Base-by-base conservation (phyloP, 1,140 invertebrate genomes). In the Sesamia nonagrioides region DNA sequence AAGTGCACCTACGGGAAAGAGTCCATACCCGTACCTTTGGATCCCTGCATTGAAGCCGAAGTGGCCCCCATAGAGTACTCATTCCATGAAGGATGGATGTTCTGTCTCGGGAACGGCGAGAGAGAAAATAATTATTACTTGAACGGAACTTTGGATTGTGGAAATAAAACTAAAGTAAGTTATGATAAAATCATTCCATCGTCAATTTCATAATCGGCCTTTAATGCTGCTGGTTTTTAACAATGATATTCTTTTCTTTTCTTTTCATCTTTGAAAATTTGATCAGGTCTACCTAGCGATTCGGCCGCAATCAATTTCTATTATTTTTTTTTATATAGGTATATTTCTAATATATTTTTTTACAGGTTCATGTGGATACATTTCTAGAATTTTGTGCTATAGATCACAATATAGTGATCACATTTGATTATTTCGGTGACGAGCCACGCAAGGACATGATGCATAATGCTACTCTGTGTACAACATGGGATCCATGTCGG, bases 1-100 rank as follows among this genome's bases (percentile, higher is more conserved):
- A 94, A 91, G 85, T 94, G 93, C 73, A 94, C 93, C 1, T 92
- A 83, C 63, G 88, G 88, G 0, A 89, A 90, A 61, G 63, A 82
- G 45, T 92, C 93, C 0, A 87, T 87, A 9, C 86, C 85, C 27
- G 82, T 94, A n/a, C 54, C 88, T 0, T 83, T 94, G 0, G 93
- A 94, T 76, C 93, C 93, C 27, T 94, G 93, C 63, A 92, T 94
- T 40, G 93, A 94, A 82, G 91, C 90, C 17, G 93, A 94, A 82
- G 86, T 91, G 6, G 91, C 93, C 0, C 92, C 93, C 0, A 94
- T 93, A 72, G 93, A 95, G 66, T 95, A 94, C 56, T 95, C 93
- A 0, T 95, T 91, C 61, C 84, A 91, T 50, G 93, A 95, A 87
- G 92, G 92, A 6, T 95, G 93, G 93, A 93, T 94, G 93, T 95